Evolutionary conservation across 2,797 vertebrate species (phyloP).

Genomic region (Trematomus bernacchii): DNA sequence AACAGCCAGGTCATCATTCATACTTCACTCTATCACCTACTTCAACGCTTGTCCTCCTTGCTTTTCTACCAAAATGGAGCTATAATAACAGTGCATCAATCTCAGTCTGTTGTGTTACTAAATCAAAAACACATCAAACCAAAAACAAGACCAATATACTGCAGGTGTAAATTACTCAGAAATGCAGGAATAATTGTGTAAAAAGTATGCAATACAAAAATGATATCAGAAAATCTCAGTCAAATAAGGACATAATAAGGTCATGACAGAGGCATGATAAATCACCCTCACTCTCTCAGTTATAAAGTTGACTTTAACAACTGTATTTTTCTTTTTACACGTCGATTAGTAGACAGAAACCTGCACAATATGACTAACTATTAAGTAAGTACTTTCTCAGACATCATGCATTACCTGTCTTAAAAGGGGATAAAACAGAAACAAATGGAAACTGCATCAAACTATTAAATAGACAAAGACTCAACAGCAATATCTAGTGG

Average conservation of each 20-base stretch:
- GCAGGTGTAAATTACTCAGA: neutral
- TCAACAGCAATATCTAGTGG: constrained; percentile 84
- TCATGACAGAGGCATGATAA: neutral
- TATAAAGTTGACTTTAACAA: neutral
- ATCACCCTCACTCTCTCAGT: neutral
- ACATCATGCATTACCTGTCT: neutral
- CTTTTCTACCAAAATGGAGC: constrained; percentile 11
- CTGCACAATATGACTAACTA: neutral
- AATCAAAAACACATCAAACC: constrained; percentile 8
- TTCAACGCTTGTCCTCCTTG: constrained; percentile 16
- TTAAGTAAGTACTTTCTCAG: neutral
- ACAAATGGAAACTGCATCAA: constrained; percentile 17
- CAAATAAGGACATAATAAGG: constrained; percentile 2
- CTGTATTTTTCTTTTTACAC: neutral
- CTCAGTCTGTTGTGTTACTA: constrained; percentile 6
- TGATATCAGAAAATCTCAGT: neutral
- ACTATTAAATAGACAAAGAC: constrained; percentile 51
- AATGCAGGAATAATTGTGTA: neutral
- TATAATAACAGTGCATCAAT: neutral
- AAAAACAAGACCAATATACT: constrained; percentile 10
- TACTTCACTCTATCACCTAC: constrained; percentile 39
- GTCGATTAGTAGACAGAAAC: neutral
- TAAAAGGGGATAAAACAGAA: neutral
- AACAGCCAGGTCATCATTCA: constrained; percentile 55
- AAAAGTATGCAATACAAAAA: neutral